phyloP scores from a whole-genome alignment of 2,113 vertebrate genomes.

The Notechis scutatus region DNA sequence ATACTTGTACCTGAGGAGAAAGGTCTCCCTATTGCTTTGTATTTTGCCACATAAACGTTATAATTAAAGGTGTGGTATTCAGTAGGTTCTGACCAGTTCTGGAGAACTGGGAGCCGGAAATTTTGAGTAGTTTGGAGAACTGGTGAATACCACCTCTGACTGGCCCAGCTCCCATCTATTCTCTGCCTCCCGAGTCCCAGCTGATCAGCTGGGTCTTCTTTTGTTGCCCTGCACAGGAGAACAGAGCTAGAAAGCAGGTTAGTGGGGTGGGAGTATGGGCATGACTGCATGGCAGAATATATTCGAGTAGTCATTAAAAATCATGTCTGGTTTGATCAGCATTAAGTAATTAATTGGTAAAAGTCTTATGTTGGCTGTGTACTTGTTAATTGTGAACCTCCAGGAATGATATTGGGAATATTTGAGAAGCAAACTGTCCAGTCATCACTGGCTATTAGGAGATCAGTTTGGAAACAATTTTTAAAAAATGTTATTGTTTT shows the following conservation, averaged over 20 bases:
- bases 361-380: neutral
- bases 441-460: neutral
- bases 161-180: no score
- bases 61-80: neutral
- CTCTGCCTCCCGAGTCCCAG: no score
- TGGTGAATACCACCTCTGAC: no score
- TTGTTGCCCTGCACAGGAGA: no score
- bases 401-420: neutral
- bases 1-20: constrained; percentile 4
- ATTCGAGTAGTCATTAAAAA: neutral
- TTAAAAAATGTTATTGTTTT: neutral
- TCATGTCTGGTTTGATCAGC: neutral
- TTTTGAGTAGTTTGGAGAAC: no score
- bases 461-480: neutral
- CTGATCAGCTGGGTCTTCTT: no score
- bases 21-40: neutral
- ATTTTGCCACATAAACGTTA: neutral
- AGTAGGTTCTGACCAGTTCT: no score
- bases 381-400: neutral
- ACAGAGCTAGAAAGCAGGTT: no score
- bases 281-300: neutral
- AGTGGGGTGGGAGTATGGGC: neutral
- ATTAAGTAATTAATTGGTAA: neutral
- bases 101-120: no score
- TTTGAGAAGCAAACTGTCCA: neutral